phyloP scores from a whole-genome alignment of 2,113 vertebrate species.

The Ctenomys sociabilis region DNA sequence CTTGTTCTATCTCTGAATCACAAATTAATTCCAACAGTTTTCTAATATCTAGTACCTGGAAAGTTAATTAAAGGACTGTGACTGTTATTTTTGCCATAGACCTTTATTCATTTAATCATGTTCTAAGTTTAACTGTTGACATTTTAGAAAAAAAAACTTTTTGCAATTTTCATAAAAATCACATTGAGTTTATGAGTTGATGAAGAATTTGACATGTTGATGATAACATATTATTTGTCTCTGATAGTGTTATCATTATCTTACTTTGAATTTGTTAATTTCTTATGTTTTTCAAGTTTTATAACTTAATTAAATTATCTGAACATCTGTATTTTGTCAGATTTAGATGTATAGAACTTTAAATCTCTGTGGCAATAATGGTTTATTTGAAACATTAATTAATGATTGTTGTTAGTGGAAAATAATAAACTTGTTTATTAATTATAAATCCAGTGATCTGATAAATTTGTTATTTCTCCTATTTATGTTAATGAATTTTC shows the following conservation, averaged over 20 bases:
- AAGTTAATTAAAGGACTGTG: background rate
- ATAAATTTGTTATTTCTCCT: background rate
- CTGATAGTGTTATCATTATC: background rate
- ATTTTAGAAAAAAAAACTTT: background rate
- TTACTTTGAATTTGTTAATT: background rate
- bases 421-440: background rate
- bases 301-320: background rate
- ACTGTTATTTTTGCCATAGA: background rate
- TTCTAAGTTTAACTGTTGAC: background rate
- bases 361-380: background rate
- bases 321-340: background rate
- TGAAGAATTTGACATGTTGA: background rate
- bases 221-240: background rate
- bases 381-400: background rate
- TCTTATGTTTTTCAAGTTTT: background rate
- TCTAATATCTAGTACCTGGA: background rate
- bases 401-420: background rate
- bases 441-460: background rate
- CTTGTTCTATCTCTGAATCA: background rate
- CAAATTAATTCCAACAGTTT: background rate
- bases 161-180: background rate
- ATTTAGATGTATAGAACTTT: background rate
- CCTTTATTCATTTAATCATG: background rate
- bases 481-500: background rate
- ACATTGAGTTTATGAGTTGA: background rate